Conservation (phyloP, 1,140 invertebrate genomes). For the Bombus pyrosoma region DNA sequence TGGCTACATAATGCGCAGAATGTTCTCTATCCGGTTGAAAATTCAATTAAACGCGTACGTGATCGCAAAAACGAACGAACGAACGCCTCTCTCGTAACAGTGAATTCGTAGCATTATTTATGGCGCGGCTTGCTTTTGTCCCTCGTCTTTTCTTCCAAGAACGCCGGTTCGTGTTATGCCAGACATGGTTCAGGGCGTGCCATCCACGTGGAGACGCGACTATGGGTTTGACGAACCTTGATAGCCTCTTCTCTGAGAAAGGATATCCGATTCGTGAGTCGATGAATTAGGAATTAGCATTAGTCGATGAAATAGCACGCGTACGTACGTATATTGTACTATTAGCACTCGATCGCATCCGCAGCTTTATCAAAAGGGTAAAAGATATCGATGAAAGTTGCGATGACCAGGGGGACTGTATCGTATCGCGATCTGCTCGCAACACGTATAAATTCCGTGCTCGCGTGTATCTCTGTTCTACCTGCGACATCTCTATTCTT, state of each 20-base stretch:
- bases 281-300: not conserved
- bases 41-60: slow-evolving; percentile 39
- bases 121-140: slow-evolving; percentile 41
- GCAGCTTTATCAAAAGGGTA: no score
- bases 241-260: not conserved
- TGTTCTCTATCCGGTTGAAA: not conserved
- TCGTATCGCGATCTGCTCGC: not conserved
- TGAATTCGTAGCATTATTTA: slow-evolving; percentile 8
- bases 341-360: no score
- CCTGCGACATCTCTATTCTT: not conserved
- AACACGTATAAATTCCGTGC: not conserved
- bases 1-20: no score
- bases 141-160: slow-evolving; percentile 34
- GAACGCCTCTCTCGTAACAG: not conserved
- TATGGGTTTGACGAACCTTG: not conserved
- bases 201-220: slow-evolving; percentile 15
- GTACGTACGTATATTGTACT: no score
- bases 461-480: not conserved
- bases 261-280: not conserved
- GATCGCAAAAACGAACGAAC: slow-evolving; percentile 30
- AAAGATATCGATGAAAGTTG: not conserved
- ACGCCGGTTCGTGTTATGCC: slow-evolving; percentile 37
- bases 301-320: not conserved
- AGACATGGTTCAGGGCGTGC: slow-evolving; percentile 36
- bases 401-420: not conserved